Evolutionary conservation across 1,140 invertebrate species (phyloP).

Genomic region (Tetraneura akinire): DNA sequence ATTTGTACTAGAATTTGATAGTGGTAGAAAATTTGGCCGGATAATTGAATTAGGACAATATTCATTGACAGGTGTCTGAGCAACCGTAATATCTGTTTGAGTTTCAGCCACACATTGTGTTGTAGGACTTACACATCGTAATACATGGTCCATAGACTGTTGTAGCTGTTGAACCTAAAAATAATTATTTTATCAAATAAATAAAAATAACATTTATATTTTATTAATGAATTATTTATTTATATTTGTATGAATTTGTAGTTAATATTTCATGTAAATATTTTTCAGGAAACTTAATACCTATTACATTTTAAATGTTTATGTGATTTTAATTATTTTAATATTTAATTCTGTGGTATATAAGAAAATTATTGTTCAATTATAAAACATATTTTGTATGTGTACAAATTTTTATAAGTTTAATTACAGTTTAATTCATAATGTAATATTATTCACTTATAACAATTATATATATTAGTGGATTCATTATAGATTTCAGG

Average conservation of each 20-base stretch:
- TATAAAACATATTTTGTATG: no score
- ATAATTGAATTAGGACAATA: slow-evolving; percentile 2
- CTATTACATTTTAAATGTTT: no score
- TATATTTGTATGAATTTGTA: neutral
- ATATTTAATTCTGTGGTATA: no score
- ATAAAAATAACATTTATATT: neutral
- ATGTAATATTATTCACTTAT: no score
- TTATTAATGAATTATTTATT: neutral
- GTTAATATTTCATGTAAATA: neutral
- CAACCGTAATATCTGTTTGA: slow-evolving; percentile 76
- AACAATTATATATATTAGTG: no score
- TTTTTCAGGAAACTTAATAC: no score
- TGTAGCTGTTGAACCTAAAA: slow-evolving; percentile 72
- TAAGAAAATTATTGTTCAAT: no score
- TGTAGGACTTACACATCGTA: slow-evolving; percentile 67
- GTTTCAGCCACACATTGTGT: slow-evolving; percentile 61
- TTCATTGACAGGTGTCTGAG: slow-evolving; percentile 65
- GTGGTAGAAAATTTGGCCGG: slow-evolving; percentile 33
- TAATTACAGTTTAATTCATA: no score
- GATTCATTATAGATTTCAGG: no score
- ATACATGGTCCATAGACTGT: slow-evolving; percentile 73
- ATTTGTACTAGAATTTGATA: slow-evolving; percentile 6
- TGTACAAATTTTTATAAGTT: no score
- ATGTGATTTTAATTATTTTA: no score
- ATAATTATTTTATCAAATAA: neutral